These are phyloP conservation scores for Gallinago stenura DNA, from an alignment of 2,797 vertebrate genomes.

Conservation along the genomic window DNA sequence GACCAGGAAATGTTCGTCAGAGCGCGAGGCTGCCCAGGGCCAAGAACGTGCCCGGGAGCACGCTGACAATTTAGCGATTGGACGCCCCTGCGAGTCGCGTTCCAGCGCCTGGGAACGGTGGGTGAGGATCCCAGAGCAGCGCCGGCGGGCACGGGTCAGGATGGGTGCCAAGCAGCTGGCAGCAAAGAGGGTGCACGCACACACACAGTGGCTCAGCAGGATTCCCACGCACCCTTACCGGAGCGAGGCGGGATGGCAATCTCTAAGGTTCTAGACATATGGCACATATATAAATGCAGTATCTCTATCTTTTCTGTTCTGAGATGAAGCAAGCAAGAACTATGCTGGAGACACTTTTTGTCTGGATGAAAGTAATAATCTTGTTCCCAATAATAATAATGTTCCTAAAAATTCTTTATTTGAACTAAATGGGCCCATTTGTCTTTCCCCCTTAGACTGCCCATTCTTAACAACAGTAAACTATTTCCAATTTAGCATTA, in stretches of 20 bases:
- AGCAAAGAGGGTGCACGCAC: neutral
- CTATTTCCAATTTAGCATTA: neutral
- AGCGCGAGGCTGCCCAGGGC: neutral
- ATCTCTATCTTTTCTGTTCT: neutral
- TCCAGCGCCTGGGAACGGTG: neutral
- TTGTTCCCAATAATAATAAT: neutral
- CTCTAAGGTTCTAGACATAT: neutral
- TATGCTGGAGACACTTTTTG: neutral
- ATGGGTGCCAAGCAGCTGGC: accelerated
- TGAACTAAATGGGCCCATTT: neutral
- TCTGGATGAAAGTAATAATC: neutral
- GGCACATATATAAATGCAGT: neutral
- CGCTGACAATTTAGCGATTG: neutral
- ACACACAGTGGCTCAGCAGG: neutral
- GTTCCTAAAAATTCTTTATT: neutral
- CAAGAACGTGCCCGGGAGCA: conserved; percentile 52
- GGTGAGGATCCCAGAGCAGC: accelerated
- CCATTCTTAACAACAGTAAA: neutral
- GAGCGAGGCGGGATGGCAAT: accelerated
- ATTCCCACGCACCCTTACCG: accelerated
- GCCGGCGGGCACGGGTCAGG: accelerated
- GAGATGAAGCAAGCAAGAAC: neutral
- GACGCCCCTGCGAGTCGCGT: neutral
- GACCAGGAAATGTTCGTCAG: neutral
- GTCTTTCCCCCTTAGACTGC: neutral